Percentiles rank a stretch among this genome's conserved stretches.
These are phyloP conservation scores for Argentina silus DNA, from an alignment of 2,797 vertebrate species.

Conservation along the genomic window DNA sequence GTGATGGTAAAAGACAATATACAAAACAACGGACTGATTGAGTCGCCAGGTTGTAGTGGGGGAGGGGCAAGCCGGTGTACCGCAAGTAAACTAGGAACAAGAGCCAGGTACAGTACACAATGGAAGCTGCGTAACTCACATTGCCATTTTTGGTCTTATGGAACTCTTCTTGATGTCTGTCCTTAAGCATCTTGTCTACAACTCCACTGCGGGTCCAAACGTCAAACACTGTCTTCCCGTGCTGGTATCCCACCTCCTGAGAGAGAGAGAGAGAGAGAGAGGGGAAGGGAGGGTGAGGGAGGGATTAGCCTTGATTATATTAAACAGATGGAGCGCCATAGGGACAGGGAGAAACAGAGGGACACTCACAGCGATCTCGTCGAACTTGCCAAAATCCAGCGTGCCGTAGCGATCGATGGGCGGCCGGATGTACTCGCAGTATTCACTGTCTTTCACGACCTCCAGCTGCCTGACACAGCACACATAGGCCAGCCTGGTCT, in stretches of 20 bases:
- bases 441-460: constrained; percentile 87
- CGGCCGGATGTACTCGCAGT: constrained; percentile 93
- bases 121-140: constrained; percentile 72
- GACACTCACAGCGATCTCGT: constrained; percentile 90
- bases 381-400: constrained; percentile 91
- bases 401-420: constrained; percentile 91
- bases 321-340: constrained; percentile 1
- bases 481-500: constrained; percentile 91
- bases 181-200: constrained; percentile 89
- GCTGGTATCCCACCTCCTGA: constrained; percentile 93
- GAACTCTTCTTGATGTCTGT: constrained; percentile 85
- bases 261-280: constrained; percentile 1
- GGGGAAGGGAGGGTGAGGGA: neutral
- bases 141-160: constrained; percentile 83
- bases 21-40: neutral
- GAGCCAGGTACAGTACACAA: neutral
- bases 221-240: constrained; percentile 89
- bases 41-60: neutral
- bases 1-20: neutral
- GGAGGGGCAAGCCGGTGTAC: neutral
- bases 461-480: constrained; percentile 95
- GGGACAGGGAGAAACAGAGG: constrained; percentile 1
- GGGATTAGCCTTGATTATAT: neutral
- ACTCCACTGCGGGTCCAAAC: constrained; percentile 89
- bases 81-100: neutral